Evolutionary conservation across 2,888 invertebrate species (phyloP).

Genomic region (Hyposoter didymator): DNA sequence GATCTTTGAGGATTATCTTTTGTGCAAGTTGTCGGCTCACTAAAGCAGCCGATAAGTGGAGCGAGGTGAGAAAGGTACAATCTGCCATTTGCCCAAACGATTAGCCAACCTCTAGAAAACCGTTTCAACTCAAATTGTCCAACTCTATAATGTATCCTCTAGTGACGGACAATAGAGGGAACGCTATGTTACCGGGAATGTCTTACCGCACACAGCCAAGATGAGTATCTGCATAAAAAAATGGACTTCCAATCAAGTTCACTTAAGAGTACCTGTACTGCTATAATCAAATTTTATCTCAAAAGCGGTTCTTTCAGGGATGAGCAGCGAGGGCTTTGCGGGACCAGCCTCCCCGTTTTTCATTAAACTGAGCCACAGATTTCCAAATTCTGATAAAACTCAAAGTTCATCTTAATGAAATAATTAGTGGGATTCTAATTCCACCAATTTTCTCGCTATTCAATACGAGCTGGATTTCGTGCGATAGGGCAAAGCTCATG

Average conservation of each 20-base stretch:
- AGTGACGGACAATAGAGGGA: background rate
- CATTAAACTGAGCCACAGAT: slow-evolving; percentile 46
- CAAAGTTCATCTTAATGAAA: slow-evolving; percentile 64
- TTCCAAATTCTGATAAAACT: slow-evolving; percentile 24
- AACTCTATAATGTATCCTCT: background rate
- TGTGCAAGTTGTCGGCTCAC: slow-evolving; percentile 31
- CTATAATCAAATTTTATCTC: background rate
- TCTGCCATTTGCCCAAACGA: slow-evolving; percentile 19
- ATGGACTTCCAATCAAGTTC: background rate
- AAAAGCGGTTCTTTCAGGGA: background rate
- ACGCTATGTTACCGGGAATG: background rate
- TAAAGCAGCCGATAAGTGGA: slow-evolving; percentile 36
- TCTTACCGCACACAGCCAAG: background rate
- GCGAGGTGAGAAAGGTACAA: slow-evolving; percentile 31
- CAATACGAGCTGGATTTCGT: slow-evolving; percentile 51
- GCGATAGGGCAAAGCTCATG: slow-evolving; percentile 25
- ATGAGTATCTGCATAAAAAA: too few species aligned
- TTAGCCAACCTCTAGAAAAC: background rate
- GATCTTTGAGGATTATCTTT: slow-evolving; percentile 55
- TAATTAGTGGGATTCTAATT: slow-evolving; percentile 59
- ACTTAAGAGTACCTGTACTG: background rate
- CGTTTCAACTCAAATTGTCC: background rate
- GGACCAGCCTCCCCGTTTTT: slow-evolving; percentile 24
- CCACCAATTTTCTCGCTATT: slow-evolving; percentile 64
- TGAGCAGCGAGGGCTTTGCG: background rate